phyloP scores from a whole-genome alignment of 2,888 invertebrate species.

The Nomada ferruginata region DNA sequence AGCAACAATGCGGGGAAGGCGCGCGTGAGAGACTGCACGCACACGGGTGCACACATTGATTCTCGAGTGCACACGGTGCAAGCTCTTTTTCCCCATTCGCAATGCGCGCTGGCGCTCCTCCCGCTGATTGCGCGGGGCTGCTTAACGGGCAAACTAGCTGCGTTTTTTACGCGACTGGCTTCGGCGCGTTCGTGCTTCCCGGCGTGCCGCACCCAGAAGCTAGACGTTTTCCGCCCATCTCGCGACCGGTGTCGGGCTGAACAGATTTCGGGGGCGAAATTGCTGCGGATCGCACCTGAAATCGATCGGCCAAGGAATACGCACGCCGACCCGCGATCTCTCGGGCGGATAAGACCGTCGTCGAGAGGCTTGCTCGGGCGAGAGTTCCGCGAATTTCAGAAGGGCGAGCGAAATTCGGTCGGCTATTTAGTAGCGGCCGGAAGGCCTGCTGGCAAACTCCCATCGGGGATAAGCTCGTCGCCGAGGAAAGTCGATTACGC shows the following conservation, averaged over 20 bases:
- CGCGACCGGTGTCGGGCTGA: no score
- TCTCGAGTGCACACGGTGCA: slow-evolving; percentile 43
- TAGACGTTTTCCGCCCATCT: slow-evolving; percentile 10
- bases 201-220: background rate
- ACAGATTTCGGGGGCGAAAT: background rate
- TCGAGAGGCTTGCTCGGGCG: no score
- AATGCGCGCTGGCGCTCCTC: slow-evolving; percentile 12
- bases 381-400: no score
- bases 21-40: slow-evolving; percentile 56
- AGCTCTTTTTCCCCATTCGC: slow-evolving; percentile 21
- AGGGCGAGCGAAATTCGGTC: background rate
- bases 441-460: background rate
- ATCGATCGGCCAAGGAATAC: no score
- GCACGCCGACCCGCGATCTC: no score
- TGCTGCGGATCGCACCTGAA: no score
- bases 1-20: slow-evolving; percentile 72
- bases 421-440: background rate
- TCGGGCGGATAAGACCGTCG: no score
- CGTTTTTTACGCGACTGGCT: slow-evolving; percentile 23
- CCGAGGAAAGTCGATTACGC: slow-evolving; percentile 47
- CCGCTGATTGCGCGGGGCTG: slow-evolving; percentile 31
- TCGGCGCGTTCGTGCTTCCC: slow-evolving; percentile 25
- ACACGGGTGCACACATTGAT: slow-evolving; percentile 27
- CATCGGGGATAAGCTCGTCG: background rate
- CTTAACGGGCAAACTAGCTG: slow-evolving; percentile 57